Evolutionary conservation across 1,140 invertebrate genomes (phyloP).

Genomic region (Drosophila pallidifrons): DNA sequence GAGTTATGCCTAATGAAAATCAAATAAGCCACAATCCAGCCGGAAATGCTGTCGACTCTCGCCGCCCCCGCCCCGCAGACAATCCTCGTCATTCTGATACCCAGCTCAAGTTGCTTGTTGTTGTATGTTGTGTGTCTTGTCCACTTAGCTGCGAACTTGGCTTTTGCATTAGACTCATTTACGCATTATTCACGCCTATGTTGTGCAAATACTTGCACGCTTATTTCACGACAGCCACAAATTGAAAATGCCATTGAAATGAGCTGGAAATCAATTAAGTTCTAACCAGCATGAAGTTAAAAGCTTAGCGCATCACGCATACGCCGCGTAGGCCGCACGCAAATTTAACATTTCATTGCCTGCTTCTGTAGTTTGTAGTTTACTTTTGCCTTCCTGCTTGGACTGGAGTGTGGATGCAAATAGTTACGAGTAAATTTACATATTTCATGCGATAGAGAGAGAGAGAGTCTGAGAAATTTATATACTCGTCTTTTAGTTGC

Average conservation of each 20-base stretch:
- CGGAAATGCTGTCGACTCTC: slow-evolving; percentile 64
- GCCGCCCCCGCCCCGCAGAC: not conserved
- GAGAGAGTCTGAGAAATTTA: slow-evolving; percentile 14
- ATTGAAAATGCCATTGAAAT: slow-evolving; percentile 47
- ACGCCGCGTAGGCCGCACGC: not conserved
- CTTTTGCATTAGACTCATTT: slow-evolving; percentile 49
- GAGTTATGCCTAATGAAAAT: slow-evolving; percentile 84
- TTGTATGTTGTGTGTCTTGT: slow-evolving; percentile 4
- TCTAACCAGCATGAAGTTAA: slow-evolving; percentile 24
- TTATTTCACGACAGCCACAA: slow-evolving; percentile 7
- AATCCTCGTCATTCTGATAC: slow-evolving; percentile 2
- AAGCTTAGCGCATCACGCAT: slow-evolving; percentile 35
- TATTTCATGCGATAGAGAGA: slow-evolving; percentile 19
- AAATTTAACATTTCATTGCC: slow-evolving; percentile 42
- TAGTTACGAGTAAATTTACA: slow-evolving; percentile 45
- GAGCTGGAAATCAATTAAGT: slow-evolving; percentile 63
- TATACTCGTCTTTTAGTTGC: slow-evolving; percentile 26
- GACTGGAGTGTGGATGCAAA: slow-evolving; percentile 48
- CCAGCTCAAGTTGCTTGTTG: not conserved
- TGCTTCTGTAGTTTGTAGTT: slow-evolving; percentile 26
- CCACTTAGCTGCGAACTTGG: slow-evolving; percentile 25
- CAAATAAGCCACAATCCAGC: slow-evolving; percentile 82
- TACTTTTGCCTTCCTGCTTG: not conserved
- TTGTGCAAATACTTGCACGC: slow-evolving; percentile 38
- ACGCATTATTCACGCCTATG: slow-evolving; percentile 53